These are phyloP conservation scores for Opisthocomus hoazin DNA, from an alignment of 2,113 vertebrate genomes.

Conservation along the genomic window DNA sequence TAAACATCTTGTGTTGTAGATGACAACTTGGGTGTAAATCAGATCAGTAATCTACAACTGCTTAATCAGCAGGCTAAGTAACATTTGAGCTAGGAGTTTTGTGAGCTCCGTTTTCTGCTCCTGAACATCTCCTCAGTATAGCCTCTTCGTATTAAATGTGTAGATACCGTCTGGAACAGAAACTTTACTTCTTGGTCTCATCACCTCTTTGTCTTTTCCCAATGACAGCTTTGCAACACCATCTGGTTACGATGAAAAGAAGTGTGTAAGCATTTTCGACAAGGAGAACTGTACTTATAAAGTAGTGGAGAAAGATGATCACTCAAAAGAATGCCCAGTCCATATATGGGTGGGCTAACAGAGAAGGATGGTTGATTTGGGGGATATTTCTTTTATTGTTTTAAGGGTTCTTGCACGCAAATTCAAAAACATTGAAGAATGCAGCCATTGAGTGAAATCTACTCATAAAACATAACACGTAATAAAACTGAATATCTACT, in stretches of 20 bases:
- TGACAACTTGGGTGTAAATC: neutral
- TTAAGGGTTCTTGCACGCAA: neutral
- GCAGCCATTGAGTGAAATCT: neutral
- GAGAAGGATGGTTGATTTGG: neutral
- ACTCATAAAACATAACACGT: neutral
- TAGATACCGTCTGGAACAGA: neutral
- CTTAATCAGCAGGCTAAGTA: neutral
- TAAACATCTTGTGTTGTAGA: no score
- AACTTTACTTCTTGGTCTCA: neutral
- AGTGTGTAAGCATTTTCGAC: slow-evolving; percentile 19
- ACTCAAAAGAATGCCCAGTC: slow-evolving; percentile 22
- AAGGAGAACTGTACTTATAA: slow-evolving; percentile 5
- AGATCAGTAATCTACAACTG: neutral
- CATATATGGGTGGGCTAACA: neutral
- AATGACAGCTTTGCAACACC: neutral
- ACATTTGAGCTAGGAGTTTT: neutral
- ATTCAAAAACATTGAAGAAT: neutral
- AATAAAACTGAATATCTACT: neutral
- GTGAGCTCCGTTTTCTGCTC: neutral
- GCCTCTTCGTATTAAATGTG: neutral
- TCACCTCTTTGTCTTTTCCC: neutral
- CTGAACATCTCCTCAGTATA: neutral
- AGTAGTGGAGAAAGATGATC: slow-evolving; percentile 39
- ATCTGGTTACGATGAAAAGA: neutral
- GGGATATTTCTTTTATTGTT: neutral